Conservation (phyloP, 2,888 invertebrate genomes). For the Macrosoma leucophasiata region DNA sequence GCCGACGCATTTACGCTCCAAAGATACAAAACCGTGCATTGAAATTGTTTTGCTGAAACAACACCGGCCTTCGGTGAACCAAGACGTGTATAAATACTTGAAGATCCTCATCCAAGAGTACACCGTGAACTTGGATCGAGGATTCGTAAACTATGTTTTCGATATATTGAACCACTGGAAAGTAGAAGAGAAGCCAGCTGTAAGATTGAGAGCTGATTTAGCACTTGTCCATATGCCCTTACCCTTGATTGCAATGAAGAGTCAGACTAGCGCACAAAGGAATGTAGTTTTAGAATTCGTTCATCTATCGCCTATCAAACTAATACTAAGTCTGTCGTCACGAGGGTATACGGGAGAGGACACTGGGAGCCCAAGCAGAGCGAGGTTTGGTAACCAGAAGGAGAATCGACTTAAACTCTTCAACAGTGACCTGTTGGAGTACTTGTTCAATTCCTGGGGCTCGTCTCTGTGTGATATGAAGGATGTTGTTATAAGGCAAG, state of each 20-base stretch:
- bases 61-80: constrained; percentile 61
- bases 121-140: constrained; percentile 81
- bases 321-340: constrained; percentile 77
- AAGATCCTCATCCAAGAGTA: constrained; percentile 81
- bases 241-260: constrained; percentile 60
- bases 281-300: constrained; percentile 73
- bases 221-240: constrained; percentile 77
- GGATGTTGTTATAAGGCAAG: constrained; percentile 78
- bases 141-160: constrained; percentile 78
- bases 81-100: constrained; percentile 77
- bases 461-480: constrained; percentile 79
- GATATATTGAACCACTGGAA: constrained; percentile 78
- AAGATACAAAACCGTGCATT: constrained; percentile 73
- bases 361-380: constrained; percentile 42
- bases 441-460: constrained; percentile 78
- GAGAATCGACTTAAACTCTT: constrained; percentile 69
- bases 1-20: constrained; percentile 53
- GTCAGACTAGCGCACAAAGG: constrained; percentile 47
- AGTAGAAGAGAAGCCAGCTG: constrained; percentile 73
- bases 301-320: constrained; percentile 75
- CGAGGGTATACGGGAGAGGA: constrained; percentile 56
- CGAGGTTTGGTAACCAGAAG: constrained; percentile 48
- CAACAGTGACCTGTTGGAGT: constrained; percentile 77
- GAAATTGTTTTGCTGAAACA: constrained; percentile 75
- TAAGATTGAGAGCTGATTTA: constrained; percentile 72